phyloP scores from a whole-genome alignment of 2,888 invertebrate genomes.

The Brachypterus glaber region DNA sequence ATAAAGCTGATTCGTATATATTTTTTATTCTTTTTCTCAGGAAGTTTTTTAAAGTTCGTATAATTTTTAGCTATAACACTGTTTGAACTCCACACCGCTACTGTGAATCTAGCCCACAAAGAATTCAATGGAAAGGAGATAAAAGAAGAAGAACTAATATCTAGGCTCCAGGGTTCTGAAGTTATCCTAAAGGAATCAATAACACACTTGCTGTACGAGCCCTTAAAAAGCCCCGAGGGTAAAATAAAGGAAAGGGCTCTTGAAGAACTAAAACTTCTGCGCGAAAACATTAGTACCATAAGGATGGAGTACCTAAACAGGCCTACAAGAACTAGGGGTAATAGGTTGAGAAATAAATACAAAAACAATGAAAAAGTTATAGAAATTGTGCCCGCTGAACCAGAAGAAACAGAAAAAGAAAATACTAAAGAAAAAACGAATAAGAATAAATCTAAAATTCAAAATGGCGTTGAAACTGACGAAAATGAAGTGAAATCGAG shows the following conservation, averaged over 20 bases:
- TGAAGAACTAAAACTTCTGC: conserved; percentile 48
- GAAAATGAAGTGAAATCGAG: too few species aligned
- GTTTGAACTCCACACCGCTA: conserved; percentile 64
- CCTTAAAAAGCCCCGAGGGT: conserved; percentile 62
- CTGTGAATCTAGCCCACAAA: conserved; percentile 55
- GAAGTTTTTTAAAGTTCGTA: not conserved
- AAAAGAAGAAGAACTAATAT: conserved; percentile 45
- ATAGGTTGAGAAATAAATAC: too few species aligned
- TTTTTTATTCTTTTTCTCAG: not conserved
- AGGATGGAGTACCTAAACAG: not conserved
- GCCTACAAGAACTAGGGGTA: too few species aligned
- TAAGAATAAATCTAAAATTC: too few species aligned
- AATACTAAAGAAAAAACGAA: too few species aligned
- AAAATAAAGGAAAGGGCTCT: conserved; percentile 58
- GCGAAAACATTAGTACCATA: conserved; percentile 21
- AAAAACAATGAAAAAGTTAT: too few species aligned
- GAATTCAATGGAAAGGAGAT: conserved; percentile 53
- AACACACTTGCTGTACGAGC: conserved; percentile 61
- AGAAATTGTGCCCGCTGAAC: too few species aligned
- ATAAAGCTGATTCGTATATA: too few species aligned
- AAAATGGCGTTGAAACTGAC: too few species aligned
- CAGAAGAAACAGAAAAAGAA: too few species aligned
- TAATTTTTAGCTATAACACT: conserved; percentile 58
- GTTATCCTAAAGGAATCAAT: conserved; percentile 51
- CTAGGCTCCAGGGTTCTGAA: conserved; percentile 49